Evolutionary conservation across 2,888 invertebrate species (phyloP).

Genomic region (Lasioglossum morio): DNA sequence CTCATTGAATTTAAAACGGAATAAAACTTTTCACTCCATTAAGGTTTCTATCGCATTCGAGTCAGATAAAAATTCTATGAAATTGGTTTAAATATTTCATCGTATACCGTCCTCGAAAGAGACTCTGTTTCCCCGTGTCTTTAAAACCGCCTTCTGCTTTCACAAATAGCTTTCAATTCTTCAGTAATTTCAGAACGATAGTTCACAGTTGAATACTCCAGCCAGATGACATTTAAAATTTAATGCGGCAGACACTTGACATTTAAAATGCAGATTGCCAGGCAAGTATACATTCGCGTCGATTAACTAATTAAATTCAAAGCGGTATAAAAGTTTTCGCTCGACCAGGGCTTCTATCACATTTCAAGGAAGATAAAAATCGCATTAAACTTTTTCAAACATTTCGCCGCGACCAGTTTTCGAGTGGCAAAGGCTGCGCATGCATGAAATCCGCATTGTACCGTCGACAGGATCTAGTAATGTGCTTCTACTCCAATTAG

Average conservation of each 20-base stretch:
- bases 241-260: neutral
- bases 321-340: neutral
- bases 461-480: conserved; percentile 2
- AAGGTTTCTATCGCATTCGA: neutral
- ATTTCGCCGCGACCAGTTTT: neutral
- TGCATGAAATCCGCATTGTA: conserved; percentile 54
- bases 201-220: neutral
- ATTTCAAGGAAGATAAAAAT: neutral
- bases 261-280: neutral
- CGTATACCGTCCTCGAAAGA: neutral
- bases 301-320: neutral
- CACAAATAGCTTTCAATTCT: neutral
- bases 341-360: neutral
- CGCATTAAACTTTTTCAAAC: conserved; percentile 6
- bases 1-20: neutral
- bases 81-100: neutral
- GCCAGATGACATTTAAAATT: neutral
- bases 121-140: neutral
- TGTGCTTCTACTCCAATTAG: conserved; percentile 11
- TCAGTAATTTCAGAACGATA: neutral
- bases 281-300: neutral
- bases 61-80: neutral
- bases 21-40: conserved; percentile 1
- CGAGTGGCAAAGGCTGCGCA: neutral
- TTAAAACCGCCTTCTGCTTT: neutral